These are phyloP conservation scores for Erethizon dorsatum DNA, from an alignment of 2,797 vertebrate species.

Conservation along the genomic window DNA sequence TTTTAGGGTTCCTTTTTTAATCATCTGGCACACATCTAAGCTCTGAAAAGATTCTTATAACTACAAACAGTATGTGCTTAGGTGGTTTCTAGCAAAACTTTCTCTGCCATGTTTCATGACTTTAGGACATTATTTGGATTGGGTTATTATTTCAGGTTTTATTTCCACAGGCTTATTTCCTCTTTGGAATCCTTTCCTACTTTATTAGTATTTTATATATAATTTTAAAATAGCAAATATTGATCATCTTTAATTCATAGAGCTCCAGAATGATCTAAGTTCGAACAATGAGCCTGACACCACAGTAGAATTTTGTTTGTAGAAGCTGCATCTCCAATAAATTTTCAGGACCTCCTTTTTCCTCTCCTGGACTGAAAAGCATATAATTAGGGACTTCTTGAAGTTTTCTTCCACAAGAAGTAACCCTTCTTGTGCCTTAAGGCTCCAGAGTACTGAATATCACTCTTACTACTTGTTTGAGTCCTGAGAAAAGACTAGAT, in stretches of 20 bases:
- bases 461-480: neutral
- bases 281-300: neutral
- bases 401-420: neutral
- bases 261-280: neutral
- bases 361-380: neutral
- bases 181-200: slow-evolving; percentile 20
- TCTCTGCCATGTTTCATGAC: slow-evolving; percentile 40
- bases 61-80: neutral
- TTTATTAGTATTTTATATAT: slow-evolving; percentile 2
- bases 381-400: neutral
- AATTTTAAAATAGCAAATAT: slow-evolving; percentile 39
- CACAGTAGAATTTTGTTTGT: neutral
- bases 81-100: neutral
- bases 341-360: slow-evolving; percentile 23
- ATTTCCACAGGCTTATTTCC: slow-evolving; percentile 6
- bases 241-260: slow-evolving; percentile 45
- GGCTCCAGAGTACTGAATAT: neutral
- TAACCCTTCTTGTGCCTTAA: neutral
- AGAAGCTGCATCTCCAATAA: neutral
- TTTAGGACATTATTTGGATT: neutral
- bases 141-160: slow-evolving; percentile 32
- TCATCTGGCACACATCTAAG: neutral
- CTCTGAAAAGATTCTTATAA: neutral
- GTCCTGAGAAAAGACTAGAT: neutral
- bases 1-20: neutral